Base-by-base conservation (phyloP, 2,888 invertebrate species). In the Sceliomorpha sp. region DNA sequence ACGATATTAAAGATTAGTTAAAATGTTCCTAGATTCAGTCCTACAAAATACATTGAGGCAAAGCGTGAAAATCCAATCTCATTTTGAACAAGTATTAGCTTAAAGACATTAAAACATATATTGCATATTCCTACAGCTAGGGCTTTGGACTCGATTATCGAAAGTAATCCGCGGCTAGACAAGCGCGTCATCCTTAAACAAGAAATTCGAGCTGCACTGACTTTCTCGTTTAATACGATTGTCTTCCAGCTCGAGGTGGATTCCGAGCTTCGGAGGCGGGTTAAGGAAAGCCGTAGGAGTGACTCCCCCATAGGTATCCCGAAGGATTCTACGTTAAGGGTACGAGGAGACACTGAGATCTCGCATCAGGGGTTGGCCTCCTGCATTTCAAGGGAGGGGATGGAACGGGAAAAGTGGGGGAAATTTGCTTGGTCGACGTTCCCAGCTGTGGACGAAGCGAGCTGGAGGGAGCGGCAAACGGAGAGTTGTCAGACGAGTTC, bases 401-500 rank as follows among this genome's bases (percentile, higher is more conserved):
- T 72, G 42, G 37, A 20, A 42, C 40, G 37, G 12, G 37, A 56
- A 60, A 26, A 60, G 76, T 76, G 76, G 81, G 78, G 78, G 75
- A 55, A 62, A 60, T 39, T 20, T 40, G 60, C 55, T 58, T 51
- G 40, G 34, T 48, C 69, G 66, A 72, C 62, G 67, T 66, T 45
- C 68, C 66, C 55, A 56, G 71, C 59, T 53, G 74, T 68, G 68
- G 66, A 9, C 17, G 17, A 4, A 32, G 5, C 48, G 13, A 68
- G 59, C 73, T 73, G 78, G 79, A 79, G 80, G 78, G 81, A 82
- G 78, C 79, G 79, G 73, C 50, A 66, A 74, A 64, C 72, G 55
- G 53, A 39, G 77, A 82, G 79, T 82, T 78, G 86, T 79, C 86
- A 86, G 86, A 86, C 86, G 86, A 82, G 87, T 87, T 86, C 81